Conservation (phyloP, 2,113 vertebrate species). For the Alethe diademata region DNA sequence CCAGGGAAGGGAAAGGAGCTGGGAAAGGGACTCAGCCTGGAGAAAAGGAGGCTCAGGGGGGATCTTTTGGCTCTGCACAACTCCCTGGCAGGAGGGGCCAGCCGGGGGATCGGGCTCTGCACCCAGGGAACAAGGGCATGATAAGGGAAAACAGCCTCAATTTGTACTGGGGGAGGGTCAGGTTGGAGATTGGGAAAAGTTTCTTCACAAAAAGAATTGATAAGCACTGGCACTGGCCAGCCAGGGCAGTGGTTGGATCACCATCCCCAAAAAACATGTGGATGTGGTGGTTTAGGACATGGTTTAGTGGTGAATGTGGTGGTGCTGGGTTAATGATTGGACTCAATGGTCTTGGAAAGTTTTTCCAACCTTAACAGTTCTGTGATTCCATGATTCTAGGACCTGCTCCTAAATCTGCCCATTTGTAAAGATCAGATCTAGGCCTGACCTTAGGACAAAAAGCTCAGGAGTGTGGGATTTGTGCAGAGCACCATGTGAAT, state of each 20-base stretch:
- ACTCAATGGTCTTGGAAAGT: neutral
- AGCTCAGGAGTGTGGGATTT: neutral
- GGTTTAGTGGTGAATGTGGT: neutral
- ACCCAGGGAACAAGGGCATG: neutral
- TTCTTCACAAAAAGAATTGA: neutral
- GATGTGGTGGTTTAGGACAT: neutral
- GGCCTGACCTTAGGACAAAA: neutral
- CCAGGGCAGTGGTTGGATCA: neutral
- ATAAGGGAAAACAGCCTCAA: accelerated
- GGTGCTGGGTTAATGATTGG: neutral
- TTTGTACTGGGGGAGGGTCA: neutral
- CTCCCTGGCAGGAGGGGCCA: neutral
- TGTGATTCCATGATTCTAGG: neutral
- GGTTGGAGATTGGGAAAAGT: no score
- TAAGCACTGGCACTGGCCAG: neutral
- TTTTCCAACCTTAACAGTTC: neutral
- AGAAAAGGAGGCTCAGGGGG: neutral
- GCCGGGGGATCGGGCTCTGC: accelerated
- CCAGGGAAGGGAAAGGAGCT: neutral
- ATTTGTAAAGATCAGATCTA: neutral
- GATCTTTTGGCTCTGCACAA: neutral
- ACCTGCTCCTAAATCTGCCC: neutral
- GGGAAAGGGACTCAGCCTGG: neutral
- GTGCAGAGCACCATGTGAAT: neutral
- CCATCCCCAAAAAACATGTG: neutral